These are phyloP conservation scores for Tamandua tetradactyla DNA, from an alignment of 2,797 vertebrate genomes.

Conservation along the genomic window DNA sequence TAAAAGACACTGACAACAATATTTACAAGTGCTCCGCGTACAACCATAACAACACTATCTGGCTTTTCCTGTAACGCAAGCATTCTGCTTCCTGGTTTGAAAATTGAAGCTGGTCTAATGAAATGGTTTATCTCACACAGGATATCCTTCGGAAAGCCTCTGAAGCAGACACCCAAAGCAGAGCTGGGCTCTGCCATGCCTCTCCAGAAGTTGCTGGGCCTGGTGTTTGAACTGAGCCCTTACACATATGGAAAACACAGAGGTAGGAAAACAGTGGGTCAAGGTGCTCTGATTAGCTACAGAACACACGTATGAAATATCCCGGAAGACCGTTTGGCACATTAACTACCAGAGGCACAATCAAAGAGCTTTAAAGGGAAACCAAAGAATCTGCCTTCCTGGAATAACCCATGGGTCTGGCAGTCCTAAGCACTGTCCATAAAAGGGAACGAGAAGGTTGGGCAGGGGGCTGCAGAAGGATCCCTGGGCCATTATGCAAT, in stretches of 20 bases:
- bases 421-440: constrained; percentile 39
- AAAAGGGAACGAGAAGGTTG: constrained; percentile 38
- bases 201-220: constrained; percentile 7
- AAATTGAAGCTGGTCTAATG: constrained; percentile 68
- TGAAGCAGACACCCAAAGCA: constrained; percentile 60
- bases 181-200: constrained; percentile 28
- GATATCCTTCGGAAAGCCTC: constrained; percentile 71
- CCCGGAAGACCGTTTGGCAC: constrained; percentile 42
- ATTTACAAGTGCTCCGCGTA: constrained; percentile 79
- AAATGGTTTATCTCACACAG: constrained; percentile 70
- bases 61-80: constrained; percentile 79
- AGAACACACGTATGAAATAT: constrained; percentile 4
- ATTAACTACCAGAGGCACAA: constrained; percentile 60
- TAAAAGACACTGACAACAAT: constrained; percentile 82
- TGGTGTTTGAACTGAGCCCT: constrained; percentile 56
- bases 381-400: background rate
- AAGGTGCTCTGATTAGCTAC: constrained; percentile 6
- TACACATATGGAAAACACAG: constrained; percentile 43
- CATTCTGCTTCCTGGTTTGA: constrained; percentile 67
- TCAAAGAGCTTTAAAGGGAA: constrained; percentile 58
- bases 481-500: background rate
- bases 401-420: constrained; percentile 41
- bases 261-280: constrained; percentile 35
- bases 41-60: constrained; percentile 77
- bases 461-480: background rate